Conservation (phyloP, 2,888 invertebrate species). For the Drosophila suboccidentalis region DNA sequence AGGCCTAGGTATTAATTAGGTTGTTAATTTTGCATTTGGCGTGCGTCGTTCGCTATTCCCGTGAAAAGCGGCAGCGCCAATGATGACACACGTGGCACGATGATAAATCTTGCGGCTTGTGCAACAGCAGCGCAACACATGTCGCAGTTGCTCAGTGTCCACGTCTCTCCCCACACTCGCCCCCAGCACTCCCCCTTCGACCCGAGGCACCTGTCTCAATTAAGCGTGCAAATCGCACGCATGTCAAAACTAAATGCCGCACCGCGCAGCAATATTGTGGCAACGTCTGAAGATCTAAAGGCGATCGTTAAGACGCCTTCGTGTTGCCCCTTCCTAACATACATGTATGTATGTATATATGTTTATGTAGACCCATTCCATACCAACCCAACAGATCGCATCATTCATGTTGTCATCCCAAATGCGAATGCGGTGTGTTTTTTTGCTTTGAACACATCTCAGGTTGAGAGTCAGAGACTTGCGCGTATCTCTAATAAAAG, state of each 20-base stretch:
- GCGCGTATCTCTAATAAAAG: background rate
- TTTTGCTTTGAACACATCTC: conserved; percentile 52
- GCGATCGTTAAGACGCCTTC: conserved; percentile 39
- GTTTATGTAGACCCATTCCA: conserved; percentile 1
- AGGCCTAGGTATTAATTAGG: conserved; percentile 83
- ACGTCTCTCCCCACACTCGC: conserved; percentile 2
- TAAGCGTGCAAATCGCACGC: conserved; percentile 80
- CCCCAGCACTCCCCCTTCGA: background rate
- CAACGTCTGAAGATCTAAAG: conserved; percentile 61
- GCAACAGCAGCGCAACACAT: conserved; percentile 73
- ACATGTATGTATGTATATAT: background rate
- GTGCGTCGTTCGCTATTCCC: conserved; percentile 78
- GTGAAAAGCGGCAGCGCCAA: conserved; percentile 66
- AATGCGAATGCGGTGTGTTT: background rate
- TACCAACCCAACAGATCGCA: conserved; percentile 21
- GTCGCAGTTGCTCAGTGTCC: conserved; percentile 59
- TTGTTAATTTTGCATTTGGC: conserved; percentile 85
- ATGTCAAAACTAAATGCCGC: conserved; percentile 76
- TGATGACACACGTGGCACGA: conserved; percentile 73
- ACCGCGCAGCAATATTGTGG: conserved; percentile 53
- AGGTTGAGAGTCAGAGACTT: conserved; percentile 15
- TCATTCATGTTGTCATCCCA: conserved; percentile 32
- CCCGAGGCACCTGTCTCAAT: conserved; percentile 78
- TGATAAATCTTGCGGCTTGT: conserved; percentile 77
- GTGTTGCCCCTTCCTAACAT: background rate